Conservation (phyloP, 2,113 vertebrate species). For the Arothron firmamentum region DNA sequence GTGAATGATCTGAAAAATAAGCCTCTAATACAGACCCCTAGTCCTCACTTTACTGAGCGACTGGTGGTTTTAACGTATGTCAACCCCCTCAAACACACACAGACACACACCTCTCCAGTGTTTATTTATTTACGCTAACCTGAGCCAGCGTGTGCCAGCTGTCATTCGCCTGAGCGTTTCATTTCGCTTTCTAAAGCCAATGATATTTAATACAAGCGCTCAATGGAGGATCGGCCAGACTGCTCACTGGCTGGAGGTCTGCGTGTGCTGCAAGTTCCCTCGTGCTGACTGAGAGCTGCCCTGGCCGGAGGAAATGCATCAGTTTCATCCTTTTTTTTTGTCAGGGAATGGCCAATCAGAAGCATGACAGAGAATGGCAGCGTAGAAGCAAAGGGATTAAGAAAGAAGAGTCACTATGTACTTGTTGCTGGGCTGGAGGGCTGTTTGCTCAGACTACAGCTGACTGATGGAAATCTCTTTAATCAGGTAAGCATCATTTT, state of each 20-base stretch:
- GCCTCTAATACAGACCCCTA: background rate
- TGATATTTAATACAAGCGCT: slow-evolving; percentile 76
- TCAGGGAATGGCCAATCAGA: slow-evolving; percentile 63
- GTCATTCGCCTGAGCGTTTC: slow-evolving; percentile 55
- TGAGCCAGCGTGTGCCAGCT: slow-evolving; percentile 65
- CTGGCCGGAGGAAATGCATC: slow-evolving; percentile 41
- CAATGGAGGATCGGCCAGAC: slow-evolving; percentile 32
- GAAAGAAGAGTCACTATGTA: slow-evolving; percentile 52
- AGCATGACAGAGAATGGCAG: slow-evolving; percentile 34
- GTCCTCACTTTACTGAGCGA: background rate
- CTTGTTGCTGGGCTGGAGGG: slow-evolving; percentile 50
- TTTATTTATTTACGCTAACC: slow-evolving; percentile 73
- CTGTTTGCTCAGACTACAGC: slow-evolving; percentile 32
- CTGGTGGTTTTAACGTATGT: slow-evolving; percentile 31
- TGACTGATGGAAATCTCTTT: slow-evolving; percentile 32
- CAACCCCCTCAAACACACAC: slow-evolving; percentile 10
- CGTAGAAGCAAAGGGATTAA: slow-evolving; percentile 43
- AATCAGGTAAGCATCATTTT: slow-evolving; percentile 51
- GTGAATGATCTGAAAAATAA: slow-evolving; percentile 9
- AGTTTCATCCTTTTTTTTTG: slow-evolving; percentile 65
- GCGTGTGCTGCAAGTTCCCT: background rate
- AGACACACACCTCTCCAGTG: slow-evolving; percentile 18
- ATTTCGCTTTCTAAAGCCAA: slow-evolving; percentile 72
- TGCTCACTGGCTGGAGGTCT: slow-evolving; percentile 61
- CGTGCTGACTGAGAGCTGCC: slow-evolving; percentile 37